phyloP scores from a whole-genome alignment of 2,113 vertebrate species.

The Alces alces region DNA sequence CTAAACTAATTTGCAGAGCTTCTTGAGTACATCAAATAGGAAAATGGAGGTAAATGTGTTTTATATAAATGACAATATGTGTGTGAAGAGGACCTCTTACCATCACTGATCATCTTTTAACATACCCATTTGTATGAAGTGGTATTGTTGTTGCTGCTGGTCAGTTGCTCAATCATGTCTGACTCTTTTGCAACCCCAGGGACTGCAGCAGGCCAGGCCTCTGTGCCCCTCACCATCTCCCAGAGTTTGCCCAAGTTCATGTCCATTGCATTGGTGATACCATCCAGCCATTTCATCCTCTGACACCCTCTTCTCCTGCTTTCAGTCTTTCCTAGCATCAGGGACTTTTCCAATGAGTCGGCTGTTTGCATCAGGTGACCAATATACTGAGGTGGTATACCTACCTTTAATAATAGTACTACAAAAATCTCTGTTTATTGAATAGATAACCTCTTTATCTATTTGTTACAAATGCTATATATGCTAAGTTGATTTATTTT shows the following conservation, averaged over 20 bases:
- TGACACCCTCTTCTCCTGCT: neutral
- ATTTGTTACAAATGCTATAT: neutral
- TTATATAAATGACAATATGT: neutral
- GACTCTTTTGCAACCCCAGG: neutral
- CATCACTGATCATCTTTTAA: neutral
- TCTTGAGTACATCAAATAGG: neutral
- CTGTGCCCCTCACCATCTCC: neutral
- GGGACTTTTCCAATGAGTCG: accelerated
- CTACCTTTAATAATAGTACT: neutral
- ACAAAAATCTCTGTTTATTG: neutral
- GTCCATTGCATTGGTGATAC: neutral
- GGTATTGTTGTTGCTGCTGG: neutral
- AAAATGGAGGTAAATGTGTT: neutral
- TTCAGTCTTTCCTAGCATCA: neutral
- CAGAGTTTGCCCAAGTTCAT: neutral
- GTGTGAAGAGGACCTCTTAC: neutral
- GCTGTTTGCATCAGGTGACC: neutral
- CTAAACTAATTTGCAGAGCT: neutral
- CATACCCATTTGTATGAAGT: neutral
- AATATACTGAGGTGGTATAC: neutral
- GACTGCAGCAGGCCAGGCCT: neutral
- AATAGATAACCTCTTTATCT: neutral
- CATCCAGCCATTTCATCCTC: neutral
- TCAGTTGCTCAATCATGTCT: neutral
- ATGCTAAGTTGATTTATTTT: neutral